Evolutionary conservation across 2,888 invertebrate genomes (phyloP), one percentile per base, ranked within the genome.

Genomic region (Parnassius glacialis): DNA sequence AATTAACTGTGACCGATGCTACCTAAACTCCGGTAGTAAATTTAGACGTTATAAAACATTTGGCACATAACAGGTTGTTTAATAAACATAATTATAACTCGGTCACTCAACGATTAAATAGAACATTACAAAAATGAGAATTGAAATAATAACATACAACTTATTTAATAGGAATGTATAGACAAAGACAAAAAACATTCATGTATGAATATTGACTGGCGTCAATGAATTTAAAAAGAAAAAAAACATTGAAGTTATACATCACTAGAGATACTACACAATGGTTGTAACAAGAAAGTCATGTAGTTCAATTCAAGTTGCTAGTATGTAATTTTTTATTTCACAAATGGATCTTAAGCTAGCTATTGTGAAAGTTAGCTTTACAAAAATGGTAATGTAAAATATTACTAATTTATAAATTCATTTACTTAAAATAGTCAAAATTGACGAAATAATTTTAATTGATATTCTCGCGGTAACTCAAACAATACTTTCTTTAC

Each of bases 111-210:
- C 1, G 34, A 7, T 34, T 34, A 7, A 34, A 34, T 34, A 34
- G 34, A 34, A 34, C 5, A 34, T 34, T 7, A 7, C 7, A 34
- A 1, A 34, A 34, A 34, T 34, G 34, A 7, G 7, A 34, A 34
- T 34, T 7, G 1, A 34, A 34, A 34, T 34, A 7, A 34, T 34
- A 34, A 34, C 34, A 34, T 34, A 34, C 34, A 34, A 34, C 34
- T 34, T 34, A 34, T 34, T 59, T 48, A 60, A 55, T 56, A 55
- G 62, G 53, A 60, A 61, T 59, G 53, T 57, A 53, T 64, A 59
- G 53, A 45, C 20, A 64, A 64, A 58, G 56, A 61, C 43, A 55
- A 60, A 59, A 62, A 58, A 55, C 51, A 52, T 62, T 20, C 48
- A 55, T 10, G 57, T 59, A 62, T 48, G 47, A 12, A 42, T 50